Evolutionary conservation across 2,113 vertebrate genomes (phyloP).

Genomic region (Scopus umbretta): DNA sequence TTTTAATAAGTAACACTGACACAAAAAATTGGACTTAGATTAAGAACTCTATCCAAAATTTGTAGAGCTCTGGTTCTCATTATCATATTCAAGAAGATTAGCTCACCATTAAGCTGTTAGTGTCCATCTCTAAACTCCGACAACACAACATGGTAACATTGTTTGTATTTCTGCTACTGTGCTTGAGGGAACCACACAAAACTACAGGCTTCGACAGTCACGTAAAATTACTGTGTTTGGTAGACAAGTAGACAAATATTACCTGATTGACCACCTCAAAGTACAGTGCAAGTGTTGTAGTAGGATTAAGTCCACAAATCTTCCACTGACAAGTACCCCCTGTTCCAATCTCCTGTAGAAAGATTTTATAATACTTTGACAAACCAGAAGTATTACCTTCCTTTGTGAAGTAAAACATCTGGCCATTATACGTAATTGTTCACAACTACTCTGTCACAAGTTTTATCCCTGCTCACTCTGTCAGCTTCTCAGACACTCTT

Average conservation of each 20-base stretch:
- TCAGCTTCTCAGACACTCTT: neutral
- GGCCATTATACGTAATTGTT: neutral
- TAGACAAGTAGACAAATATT: neutral
- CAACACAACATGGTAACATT: neutral
- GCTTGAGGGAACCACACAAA: neutral
- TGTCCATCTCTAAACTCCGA: neutral
- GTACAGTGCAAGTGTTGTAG: slow-evolving; percentile 90
- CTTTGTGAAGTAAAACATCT: neutral
- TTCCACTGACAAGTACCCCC: slow-evolving; percentile 98
- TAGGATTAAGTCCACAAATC: slow-evolving; percentile 91
- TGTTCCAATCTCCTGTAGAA: slow-evolving; percentile 90
- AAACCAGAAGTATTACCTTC: neutral
- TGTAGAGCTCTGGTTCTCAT: neutral
- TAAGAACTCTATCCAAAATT: neutral
- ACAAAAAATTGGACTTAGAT: neutral
- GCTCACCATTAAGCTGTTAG: neutral
- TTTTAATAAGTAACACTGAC: neutral
- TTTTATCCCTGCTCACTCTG: neutral
- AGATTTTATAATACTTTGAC: neutral
- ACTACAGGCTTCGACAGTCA: neutral
- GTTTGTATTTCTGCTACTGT: neutral
- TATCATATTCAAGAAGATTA: neutral
- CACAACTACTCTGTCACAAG: neutral
- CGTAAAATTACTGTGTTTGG: neutral
- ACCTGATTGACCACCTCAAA: slow-evolving; percentile 99